These are phyloP conservation scores for Anolis apletophallus DNA, from an alignment of 2,797 vertebrate species.

Conservation along the genomic window DNA sequence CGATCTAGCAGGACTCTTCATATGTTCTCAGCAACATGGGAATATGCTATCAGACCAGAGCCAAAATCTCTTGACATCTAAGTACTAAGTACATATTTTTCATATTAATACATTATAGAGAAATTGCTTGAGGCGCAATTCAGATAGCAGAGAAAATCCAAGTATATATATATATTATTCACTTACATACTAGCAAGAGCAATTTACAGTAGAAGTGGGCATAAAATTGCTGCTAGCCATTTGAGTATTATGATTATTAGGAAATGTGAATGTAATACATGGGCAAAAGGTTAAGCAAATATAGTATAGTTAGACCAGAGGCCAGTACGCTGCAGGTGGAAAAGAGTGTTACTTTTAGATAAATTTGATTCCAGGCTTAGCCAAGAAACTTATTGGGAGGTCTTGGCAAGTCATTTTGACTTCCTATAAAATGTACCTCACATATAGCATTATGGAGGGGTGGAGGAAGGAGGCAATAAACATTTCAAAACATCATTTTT, in stretches of 20 bases:
- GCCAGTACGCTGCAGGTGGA: not conserved
- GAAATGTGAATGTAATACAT: constrained; percentile 20
- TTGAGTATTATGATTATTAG: constrained; percentile 35
- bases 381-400: not conserved
- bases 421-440: not conserved
- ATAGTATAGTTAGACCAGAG: constrained; percentile 36
- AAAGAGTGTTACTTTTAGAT: not conserved
- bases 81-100: constrained; percentile 41
- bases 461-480: not conserved
- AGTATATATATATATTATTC: constrained; percentile 22
- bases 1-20: not conserved
- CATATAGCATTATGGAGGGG: not conserved
- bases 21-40: constrained; percentile 59
- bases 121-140: constrained; percentile 39
- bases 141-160: constrained; percentile 37
- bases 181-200: constrained; percentile 17
- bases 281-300: constrained; percentile 49
- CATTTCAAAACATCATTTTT: not conserved
- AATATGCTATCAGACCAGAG: constrained; percentile 43
- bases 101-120: constrained; percentile 29
- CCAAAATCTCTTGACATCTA: constrained; percentile 51
- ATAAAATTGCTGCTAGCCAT: constrained; percentile 35
- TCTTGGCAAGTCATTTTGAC: constrained; percentile 1
- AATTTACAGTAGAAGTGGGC: constrained; percentile 31
- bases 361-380: not conserved